Percentiles rank a stretch among this genome's conserved stretches.
phyloP scores from a whole-genome alignment of 2,888 invertebrate species.

The Leptura quadrifasciata region DNA sequence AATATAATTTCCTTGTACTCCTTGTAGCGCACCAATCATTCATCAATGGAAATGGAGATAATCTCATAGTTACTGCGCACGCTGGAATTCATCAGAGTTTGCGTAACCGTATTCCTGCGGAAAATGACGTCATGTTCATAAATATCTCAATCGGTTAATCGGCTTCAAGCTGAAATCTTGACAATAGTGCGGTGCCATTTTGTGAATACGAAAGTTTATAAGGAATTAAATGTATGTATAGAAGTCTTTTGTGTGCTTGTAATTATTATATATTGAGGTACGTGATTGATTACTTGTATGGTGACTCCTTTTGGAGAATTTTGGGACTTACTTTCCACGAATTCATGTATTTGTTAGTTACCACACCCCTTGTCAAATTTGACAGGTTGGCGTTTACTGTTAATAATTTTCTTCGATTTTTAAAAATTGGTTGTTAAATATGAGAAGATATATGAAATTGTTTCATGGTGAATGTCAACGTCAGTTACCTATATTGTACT shows the following conservation, averaged over 20 bases:
- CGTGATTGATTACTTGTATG: background rate
- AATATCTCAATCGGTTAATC: conserved; percentile 1
- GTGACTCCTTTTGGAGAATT: background rate
- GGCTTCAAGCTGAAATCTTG: background rate
- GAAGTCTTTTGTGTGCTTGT: conserved; percentile 2
- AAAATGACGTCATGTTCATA: conserved; percentile 24
- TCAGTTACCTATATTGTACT: too few relatives aligned
- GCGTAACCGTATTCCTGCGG: conserved; percentile 16
- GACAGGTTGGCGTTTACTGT: background rate
- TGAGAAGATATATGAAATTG: too few relatives aligned
- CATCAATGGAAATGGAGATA: too few relatives aligned
- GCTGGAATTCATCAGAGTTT: background rate
- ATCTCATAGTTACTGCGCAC: too few relatives aligned
- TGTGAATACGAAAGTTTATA: background rate
- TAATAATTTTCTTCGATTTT: too few relatives aligned
- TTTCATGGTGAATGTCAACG: too few relatives aligned
- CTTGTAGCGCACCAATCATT: too few relatives aligned
- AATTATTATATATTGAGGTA: conserved; percentile 16
- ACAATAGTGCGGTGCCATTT: conserved; percentile 9
- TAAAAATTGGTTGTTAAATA: too few relatives aligned
- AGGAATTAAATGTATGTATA: conserved; percentile 16
- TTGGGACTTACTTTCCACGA: background rate
- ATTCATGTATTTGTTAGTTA: background rate
- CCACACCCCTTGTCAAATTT: conserved; percentile 19
- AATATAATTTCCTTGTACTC: too few relatives aligned